A percentile compares a stretch with the other conserved stretches of the same genome.
Conservation (phyloP, 2,888 invertebrate genomes). For the Desoria tigrina region DNA sequence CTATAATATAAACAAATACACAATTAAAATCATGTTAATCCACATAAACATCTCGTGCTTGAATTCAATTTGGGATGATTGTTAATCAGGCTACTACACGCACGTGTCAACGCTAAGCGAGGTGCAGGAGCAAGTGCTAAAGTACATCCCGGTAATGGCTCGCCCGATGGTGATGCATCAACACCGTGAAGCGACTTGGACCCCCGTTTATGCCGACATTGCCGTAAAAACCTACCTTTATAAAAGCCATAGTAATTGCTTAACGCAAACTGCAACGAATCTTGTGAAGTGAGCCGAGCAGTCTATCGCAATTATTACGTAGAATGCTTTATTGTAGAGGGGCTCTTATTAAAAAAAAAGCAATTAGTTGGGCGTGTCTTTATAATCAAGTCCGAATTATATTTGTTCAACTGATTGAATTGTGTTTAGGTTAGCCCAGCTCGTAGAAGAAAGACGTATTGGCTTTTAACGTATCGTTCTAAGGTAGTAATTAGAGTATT, state of each 20-base stretch:
- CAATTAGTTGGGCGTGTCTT: no score
- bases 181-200: conserved; percentile 91
- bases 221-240: conserved; percentile 65
- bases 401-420: neutral
- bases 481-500: conserved; percentile 31
- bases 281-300: neutral
- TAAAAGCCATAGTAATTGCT: conserved; percentile 1
- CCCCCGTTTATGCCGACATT: conserved; percentile 91
- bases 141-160: conserved; percentile 96
- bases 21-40: no score
- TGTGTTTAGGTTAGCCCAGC: conserved; percentile 31
- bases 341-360: no score
- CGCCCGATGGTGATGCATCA: conserved; percentile 57
- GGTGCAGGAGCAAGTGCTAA: conserved; percentile 94
- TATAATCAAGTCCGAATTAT: no score
- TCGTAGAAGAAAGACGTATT: conserved; percentile 40
- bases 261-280: neutral
- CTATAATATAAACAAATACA: no score
- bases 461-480: conserved; percentile 38
- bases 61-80: no score
- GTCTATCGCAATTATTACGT: neutral
- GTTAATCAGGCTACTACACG: conserved; percentile 87
- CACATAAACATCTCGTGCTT: no score
- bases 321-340: no score
- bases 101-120: conserved; percentile 96